Percentiles rank a stretch among this genome's conserved stretches.
Evolutionary conservation across 2,113 vertebrate species (phyloP).

Genomic region (Hippocampus guttulatus): DNA sequence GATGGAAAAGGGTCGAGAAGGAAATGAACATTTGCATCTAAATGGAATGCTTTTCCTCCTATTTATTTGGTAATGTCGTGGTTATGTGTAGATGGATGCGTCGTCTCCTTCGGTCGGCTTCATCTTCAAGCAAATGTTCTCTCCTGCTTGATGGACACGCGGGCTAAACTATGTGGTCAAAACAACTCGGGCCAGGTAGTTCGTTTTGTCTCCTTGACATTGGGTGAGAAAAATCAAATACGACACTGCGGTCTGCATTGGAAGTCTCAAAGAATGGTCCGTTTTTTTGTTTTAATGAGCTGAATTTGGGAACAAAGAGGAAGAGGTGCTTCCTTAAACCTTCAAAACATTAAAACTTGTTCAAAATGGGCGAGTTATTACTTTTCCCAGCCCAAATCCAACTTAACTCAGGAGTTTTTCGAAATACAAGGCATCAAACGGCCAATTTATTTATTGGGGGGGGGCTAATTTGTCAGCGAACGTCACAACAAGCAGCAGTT

Average conservation of each 20-base stretch:
- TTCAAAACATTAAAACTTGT: too few relatives aligned
- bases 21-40: constrained; percentile 68
- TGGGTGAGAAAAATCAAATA: not conserved
- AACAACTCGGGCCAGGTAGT: not conserved
- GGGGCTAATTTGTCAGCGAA: too few relatives aligned
- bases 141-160: not conserved
- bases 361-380: too few relatives aligned
- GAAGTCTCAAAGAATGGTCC: not conserved
- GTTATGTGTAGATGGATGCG: constrained; percentile 35
- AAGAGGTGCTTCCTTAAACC: too few relatives aligned
- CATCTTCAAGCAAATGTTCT: constrained; percentile 5
- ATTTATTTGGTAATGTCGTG: constrained; percentile 56
- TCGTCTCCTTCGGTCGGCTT: constrained; percentile 3
- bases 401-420: too few relatives aligned
- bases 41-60: constrained; percentile 62
- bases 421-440: too few relatives aligned
- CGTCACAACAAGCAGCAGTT: too few relatives aligned
- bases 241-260: not conserved
- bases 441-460: too few relatives aligned
- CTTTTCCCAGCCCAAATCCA: too few relatives aligned
- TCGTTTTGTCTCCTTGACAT: not conserved
- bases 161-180: not conserved
- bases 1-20: constrained; percentile 11
- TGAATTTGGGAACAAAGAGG: not conserved
- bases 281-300: not conserved